phyloP scores from a whole-genome alignment of 2,888 invertebrate genomes.

The Onthophagus sagittarius region DNA sequence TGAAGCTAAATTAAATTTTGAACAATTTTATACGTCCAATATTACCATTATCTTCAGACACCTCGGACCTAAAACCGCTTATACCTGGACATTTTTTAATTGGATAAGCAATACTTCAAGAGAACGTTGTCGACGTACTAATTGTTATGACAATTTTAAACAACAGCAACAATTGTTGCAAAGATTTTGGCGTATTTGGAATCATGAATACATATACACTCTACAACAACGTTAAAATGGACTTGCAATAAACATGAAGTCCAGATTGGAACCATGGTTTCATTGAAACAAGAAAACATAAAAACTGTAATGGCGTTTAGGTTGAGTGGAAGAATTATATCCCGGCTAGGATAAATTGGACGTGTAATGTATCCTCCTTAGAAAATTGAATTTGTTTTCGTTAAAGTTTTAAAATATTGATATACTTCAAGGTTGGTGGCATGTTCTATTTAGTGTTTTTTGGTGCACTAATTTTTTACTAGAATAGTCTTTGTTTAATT shows the following conservation, averaged over 20 bases:
- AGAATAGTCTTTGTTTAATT: too few species aligned
- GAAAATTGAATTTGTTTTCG: too few species aligned
- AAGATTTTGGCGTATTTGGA: background rate
- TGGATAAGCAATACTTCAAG: too few species aligned
- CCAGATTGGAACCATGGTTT: background rate
- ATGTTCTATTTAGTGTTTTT: too few species aligned
- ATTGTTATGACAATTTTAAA: slow-evolving; percentile 2
- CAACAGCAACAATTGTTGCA: slow-evolving; percentile 2
- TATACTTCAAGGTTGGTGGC: too few species aligned
- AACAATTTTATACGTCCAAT: slow-evolving; percentile 33
- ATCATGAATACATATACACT: background rate
- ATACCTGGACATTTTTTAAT: slow-evolving; percentile 21
- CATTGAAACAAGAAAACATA: background rate
- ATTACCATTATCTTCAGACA: too few species aligned
- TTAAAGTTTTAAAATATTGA: too few species aligned
- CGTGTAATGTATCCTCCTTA: too few species aligned
- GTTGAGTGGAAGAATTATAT: background rate
- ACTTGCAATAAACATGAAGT: background rate
- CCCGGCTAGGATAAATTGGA: too few species aligned
- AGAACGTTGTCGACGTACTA: background rate
- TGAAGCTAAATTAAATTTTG: slow-evolving; percentile 25
- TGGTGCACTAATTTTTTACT: too few species aligned
- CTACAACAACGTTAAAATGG: background rate
- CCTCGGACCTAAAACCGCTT: too few species aligned
- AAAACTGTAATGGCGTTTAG: background rate